These are phyloP conservation scores for Mola mola DNA, from an alignment of 2,113 vertebrate species.

Conservation along the genomic window DNA sequence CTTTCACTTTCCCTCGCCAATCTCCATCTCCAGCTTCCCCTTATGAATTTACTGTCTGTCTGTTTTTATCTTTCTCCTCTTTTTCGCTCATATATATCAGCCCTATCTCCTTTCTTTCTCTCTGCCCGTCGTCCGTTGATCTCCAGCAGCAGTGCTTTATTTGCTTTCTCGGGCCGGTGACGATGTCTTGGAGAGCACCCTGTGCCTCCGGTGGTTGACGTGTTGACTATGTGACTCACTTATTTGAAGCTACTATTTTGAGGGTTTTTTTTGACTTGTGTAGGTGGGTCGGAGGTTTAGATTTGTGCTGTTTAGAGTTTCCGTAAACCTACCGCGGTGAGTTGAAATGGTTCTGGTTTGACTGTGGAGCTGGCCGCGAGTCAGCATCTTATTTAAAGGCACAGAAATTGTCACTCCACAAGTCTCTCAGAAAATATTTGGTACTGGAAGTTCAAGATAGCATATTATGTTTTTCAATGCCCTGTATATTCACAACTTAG, in stretches of 20 bases:
- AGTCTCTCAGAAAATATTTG: too few relatives aligned
- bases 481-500: too few relatives aligned
- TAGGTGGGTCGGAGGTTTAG: conserved; percentile 2
- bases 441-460: too few relatives aligned
- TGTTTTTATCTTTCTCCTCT: background rate
- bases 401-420: too few relatives aligned
- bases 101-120: background rate
- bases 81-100: conserved; percentile 11
- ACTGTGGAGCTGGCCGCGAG: background rate
- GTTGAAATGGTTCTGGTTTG: background rate
- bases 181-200: too few relatives aligned
- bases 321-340: background rate
- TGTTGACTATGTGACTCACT: too few relatives aligned
- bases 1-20: conserved; percentile 52
- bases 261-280: too few relatives aligned
- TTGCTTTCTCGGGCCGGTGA: conserved; percentile 11
- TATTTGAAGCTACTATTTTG: too few relatives aligned
- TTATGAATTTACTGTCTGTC: conserved; percentile 34
- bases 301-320: background rate
- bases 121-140: conserved; percentile 14
- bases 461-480: too few relatives aligned
- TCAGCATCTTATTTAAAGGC: too few relatives aligned
- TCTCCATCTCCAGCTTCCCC: conserved; percentile 57
- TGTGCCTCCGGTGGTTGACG: too few relatives aligned
- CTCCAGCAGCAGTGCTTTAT: conserved; percentile 20